Conservation (phyloP, 2,888 invertebrate genomes). For the Tenthredo scrophulariae region DNA sequence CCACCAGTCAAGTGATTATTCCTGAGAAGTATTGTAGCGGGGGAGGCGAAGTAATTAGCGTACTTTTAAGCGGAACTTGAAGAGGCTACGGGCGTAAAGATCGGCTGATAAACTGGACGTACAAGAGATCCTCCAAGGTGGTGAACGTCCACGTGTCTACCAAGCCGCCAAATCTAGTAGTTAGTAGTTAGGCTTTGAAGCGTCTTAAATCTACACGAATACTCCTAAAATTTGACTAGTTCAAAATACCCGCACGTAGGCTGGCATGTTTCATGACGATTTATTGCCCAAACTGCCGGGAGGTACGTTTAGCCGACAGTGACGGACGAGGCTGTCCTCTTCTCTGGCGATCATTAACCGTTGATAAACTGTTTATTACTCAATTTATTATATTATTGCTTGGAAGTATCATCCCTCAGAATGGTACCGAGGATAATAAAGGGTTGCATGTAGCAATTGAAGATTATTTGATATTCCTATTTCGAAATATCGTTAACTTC, state of each 20-base stretch:
- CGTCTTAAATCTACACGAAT: neutral
- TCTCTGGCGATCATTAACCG: slow-evolving; percentile 7
- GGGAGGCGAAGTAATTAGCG: slow-evolving; percentile 53
- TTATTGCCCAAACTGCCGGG: slow-evolving; percentile 15
- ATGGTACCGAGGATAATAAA: neutral
- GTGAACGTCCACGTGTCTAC: slow-evolving; percentile 26
- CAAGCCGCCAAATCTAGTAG: slow-evolving; percentile 22
- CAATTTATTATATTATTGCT: neutral
- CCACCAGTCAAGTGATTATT: neutral
- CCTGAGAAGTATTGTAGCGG: neutral
- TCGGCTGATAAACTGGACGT: slow-evolving; percentile 64
- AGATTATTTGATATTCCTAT: neutral
- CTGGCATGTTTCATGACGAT: slow-evolving; percentile 23
- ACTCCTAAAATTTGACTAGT: neutral
- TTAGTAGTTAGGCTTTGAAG: neutral
- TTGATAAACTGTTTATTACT: slow-evolving; percentile 7
- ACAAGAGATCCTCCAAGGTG: slow-evolving; percentile 40
- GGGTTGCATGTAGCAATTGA: slow-evolving; percentile 8
- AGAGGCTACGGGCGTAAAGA: slow-evolving; percentile 74
- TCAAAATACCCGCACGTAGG: neutral
- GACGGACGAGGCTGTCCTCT: slow-evolving; percentile 17
- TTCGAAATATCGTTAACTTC: neutral
- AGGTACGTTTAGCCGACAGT: neutral
- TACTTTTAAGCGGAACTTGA: slow-evolving; percentile 57
- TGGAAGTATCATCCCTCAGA: neutral